Conservation (phyloP, 1,140 invertebrate genomes). For the Sarcophaga peregrina region DNA sequence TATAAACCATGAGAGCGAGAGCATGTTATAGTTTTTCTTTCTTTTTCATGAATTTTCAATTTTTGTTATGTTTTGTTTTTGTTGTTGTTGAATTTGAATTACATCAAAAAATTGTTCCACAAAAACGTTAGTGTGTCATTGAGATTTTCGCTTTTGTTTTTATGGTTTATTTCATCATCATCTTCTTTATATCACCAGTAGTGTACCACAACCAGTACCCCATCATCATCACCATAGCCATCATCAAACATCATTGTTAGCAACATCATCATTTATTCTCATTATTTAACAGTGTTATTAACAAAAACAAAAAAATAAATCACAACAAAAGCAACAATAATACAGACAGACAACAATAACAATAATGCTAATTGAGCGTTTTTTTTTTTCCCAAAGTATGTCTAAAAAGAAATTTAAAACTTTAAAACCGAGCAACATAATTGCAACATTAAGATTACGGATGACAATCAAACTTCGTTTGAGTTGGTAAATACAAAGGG, state of each 20-base stretch:
- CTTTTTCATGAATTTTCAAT: not conserved
- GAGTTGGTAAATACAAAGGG: too few species aligned
- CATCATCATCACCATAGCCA: not conserved
- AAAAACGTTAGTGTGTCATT: slow-evolving; percentile 34
- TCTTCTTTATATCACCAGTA: not conserved
- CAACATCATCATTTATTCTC: slow-evolving; percentile 25
- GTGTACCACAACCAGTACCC: not conserved
- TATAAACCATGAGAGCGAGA: not conserved
- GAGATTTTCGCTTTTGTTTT: slow-evolving; percentile 39
- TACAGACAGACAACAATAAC: not conserved
- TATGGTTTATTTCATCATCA: slow-evolving; percentile 18
- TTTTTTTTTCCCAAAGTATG: too few species aligned
- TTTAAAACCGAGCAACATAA: too few species aligned
- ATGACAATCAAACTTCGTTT: too few species aligned
- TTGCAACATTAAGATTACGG: too few species aligned
- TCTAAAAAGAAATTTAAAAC: too few species aligned
- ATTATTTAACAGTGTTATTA: not conserved
- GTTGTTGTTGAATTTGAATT: not conserved
- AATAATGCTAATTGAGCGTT: not conserved
- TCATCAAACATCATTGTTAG: not conserved
- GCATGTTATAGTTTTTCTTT: not conserved
- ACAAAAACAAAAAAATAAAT: too few species aligned
- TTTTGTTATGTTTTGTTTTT: not conserved
- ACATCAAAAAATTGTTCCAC: not conserved
- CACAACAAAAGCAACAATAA: not conserved